Evolutionary conservation across 2,113 vertebrate genomes (phyloP).

Genomic region (Myiopsitta monachus): DNA sequence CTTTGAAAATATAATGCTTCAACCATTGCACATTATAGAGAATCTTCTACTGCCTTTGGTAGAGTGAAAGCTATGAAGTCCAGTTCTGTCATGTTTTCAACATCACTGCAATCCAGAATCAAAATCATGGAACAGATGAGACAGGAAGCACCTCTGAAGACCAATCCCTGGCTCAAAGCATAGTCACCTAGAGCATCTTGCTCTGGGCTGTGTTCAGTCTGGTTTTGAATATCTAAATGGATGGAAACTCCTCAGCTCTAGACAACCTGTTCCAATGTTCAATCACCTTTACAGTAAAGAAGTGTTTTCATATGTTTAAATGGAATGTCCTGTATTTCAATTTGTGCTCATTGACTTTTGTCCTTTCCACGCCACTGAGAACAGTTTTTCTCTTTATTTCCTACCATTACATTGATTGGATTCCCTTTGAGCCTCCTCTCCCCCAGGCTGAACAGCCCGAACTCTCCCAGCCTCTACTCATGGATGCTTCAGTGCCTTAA

Average conservation of each 20-base stretch:
- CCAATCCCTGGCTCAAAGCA: neutral
- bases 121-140: neutral
- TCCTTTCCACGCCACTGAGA: neutral
- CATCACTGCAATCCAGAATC: neutral
- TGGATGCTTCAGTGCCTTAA: neutral
- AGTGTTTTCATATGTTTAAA: neutral
- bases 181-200: neutral
- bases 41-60: neutral
- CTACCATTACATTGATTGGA: neutral
- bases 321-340: neutral
- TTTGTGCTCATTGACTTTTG: neutral
- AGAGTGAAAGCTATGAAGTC: neutral
- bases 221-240: neutral
- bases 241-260: neutral
- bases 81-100: neutral
- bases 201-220: neutral
- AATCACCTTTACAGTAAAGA: neutral
- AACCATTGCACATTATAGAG: neutral
- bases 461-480: neutral
- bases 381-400: neutral
- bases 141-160: neutral
- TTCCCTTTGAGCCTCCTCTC: neutral
- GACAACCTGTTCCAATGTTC: neutral
- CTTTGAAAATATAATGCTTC: neutral
- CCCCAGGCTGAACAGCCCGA: neutral